Base-by-base conservation (phyloP, 2,797 vertebrate genomes). In the Artibeus lituratus region DNA sequence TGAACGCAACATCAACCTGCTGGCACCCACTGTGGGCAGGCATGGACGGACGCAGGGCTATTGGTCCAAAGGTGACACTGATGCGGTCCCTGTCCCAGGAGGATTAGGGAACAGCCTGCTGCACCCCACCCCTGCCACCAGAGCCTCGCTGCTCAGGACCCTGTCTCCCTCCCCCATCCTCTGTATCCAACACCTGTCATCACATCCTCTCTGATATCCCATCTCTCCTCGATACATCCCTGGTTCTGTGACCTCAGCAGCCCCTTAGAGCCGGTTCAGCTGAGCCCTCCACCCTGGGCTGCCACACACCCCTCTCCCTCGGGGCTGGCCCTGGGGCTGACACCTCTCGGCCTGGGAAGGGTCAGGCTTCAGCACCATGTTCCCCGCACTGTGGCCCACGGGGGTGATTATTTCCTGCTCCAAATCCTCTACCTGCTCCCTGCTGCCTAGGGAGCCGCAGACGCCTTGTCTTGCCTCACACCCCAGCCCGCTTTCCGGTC, bases 351-450 rank as follows among this genome's bases (percentile, higher is more conserved):
- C 18, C 29, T 9, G 2, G 62, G 81, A 77, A 3, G 26, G 29
- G 2, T 74, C 47, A 6, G 51, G 24, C 55, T 80, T 55, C 1
- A 0, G 44, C 49, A 29, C 32, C 42, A 51, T 4, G 24, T 35
- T 44, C 5, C 24, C 26, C 67, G 53, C 90, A 21, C 47, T 14
- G 24, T 24, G 2, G n/a, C 4, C 10, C 3, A 12, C 1, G 0
- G 0, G 7, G 26, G 35, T 4, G 1, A 3, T 21, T 6, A 57
- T 1, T 74, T 3, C 35, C 37, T 39, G 24, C 65, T 49, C 67
- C 12, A 69, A 47, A 26, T 10, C 32, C 24, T 44, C 88, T 32
- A 6, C 0, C 49, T 16, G 9, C 32, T 24, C 32, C 55, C 74
- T 3, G 2, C 3, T 9, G 32, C 32, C 24, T 14, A 10, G 19